A percentile compares a stretch with the other conserved stretches of the same genome.
Conservation (phyloP, 2,113 vertebrate genomes). For the Barbus barbus region DNA sequence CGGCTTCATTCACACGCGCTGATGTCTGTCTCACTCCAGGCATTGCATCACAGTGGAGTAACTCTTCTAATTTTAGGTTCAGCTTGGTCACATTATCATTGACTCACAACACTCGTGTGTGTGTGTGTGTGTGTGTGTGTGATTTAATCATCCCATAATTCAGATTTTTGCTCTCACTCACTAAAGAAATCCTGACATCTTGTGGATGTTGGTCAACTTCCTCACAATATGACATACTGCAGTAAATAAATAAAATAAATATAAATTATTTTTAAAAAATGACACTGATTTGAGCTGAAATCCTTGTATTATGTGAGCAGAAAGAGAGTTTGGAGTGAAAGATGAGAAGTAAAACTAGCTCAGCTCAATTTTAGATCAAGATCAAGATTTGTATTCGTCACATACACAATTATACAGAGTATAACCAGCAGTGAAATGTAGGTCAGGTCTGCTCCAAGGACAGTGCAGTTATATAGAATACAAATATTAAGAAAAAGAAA, state of each 20-base stretch:
- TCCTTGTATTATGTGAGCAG: not conserved
- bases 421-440: too few relatives aligned
- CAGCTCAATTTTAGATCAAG: too few relatives aligned
- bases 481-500: too few relatives aligned
- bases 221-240: not conserved
- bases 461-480: too few relatives aligned
- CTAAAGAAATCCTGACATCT: conserved; percentile 1
- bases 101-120: not conserved
- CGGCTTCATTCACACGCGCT: conserved; percentile 58
- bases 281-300: not conserved
- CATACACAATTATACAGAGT: too few relatives aligned
- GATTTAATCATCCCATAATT: not conserved
- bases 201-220: not conserved
- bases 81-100: conserved; percentile 17
- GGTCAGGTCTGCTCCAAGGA: too few relatives aligned
- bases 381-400: too few relatives aligned
- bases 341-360: not conserved
- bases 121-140: not conserved
- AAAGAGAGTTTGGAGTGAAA: too few relatives aligned
- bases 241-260: too few relatives aligned
- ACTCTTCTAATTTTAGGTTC: not conserved
- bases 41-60: not conserved
- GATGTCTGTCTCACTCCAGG: conserved; percentile 49
- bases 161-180: not conserved
- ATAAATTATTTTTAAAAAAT: too few relatives aligned